Evolutionary conservation across 2,113 vertebrate species (phyloP), one percentile per base, ranked within the genome.

Genomic region (Bos javanicus): DNA sequence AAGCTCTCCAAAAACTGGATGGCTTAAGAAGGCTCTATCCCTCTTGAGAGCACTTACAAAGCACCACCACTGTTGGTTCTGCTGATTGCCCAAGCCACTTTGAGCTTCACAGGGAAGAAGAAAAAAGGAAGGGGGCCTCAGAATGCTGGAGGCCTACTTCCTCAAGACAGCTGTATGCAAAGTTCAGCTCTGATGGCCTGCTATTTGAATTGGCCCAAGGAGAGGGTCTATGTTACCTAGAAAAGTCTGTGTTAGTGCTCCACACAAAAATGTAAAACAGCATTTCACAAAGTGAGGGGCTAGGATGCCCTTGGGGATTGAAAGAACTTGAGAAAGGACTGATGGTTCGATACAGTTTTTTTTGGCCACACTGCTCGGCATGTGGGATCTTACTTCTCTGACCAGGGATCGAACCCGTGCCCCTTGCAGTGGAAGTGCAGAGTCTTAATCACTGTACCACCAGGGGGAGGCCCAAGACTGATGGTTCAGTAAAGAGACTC

Each of bases 41-140:
- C 16, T 96, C 64, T 96, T 93, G 76, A 95, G 85, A 90, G 54
- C 26, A 90, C 46, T 90, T 94, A 84, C 33, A 94, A 84, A 91
- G 83, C 95, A 67, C 9, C 9, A 8, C 17, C 8, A 78, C 26
- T 96, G 71, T 97, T 95, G 50, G 36, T 52, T 96, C 88, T 97
- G 33, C 48, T 95, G 30, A 89, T 91, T 93, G 48, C 39, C 91
- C 87, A 95, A 94, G 82, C 23, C 74, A 74, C 46, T 81, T 19
- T 82, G 39, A 97, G 36, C 86, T 46, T 36, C 59, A 92, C 26
- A 71, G 50, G 57, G 39, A 54, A 50, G 92, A 97, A 74, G 33
- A 67, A 94, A 95, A 97, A 96, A 64, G 26, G 28, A 92, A 94
- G 52, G 39, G 12, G 7, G 43, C 46, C 52, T 16, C 56, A 56